Conservation (phyloP, 2,113 vertebrate species). For the Microcebus tavaratra region DNA sequence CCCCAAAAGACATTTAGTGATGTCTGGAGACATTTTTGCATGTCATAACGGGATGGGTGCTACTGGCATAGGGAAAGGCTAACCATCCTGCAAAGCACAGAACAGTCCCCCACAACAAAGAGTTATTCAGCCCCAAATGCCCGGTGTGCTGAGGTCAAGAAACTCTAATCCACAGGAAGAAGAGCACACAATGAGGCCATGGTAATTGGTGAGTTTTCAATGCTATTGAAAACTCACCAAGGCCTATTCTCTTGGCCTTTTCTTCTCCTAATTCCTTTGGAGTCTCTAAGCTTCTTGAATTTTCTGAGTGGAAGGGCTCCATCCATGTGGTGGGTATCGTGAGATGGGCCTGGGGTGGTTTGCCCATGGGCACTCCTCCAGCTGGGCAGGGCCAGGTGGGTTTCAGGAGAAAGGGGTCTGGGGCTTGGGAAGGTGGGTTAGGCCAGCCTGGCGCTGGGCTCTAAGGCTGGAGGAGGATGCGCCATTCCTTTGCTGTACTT, state of each 20-base stretch:
- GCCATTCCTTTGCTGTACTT: neutral
- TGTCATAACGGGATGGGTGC: neutral
- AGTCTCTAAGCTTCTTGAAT: neutral
- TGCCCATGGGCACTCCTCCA: neutral
- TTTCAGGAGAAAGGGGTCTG: neutral
- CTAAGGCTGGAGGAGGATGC: neutral
- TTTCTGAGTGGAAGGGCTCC: neutral
- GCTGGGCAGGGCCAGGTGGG: neutral
- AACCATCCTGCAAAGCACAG: neutral
- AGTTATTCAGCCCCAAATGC: neutral
- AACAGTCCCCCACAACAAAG: neutral
- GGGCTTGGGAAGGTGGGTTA: neutral
- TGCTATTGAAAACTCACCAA: no score
- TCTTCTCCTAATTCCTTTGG: neutral
- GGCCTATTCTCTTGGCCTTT: neutral
- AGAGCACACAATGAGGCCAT: neutral
- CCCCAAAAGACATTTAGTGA: neutral
- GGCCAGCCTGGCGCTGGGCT: neutral
- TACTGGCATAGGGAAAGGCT: neutral
- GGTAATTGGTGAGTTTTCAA: neutral
- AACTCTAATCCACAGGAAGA: neutral
- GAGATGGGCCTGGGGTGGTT: neutral
- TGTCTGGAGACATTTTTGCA: neutral
- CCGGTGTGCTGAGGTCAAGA: neutral
- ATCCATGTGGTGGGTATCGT: neutral